Conservation (phyloP, 1,140 invertebrate species). For the Brachionus asplanchnoidis region DNA sequence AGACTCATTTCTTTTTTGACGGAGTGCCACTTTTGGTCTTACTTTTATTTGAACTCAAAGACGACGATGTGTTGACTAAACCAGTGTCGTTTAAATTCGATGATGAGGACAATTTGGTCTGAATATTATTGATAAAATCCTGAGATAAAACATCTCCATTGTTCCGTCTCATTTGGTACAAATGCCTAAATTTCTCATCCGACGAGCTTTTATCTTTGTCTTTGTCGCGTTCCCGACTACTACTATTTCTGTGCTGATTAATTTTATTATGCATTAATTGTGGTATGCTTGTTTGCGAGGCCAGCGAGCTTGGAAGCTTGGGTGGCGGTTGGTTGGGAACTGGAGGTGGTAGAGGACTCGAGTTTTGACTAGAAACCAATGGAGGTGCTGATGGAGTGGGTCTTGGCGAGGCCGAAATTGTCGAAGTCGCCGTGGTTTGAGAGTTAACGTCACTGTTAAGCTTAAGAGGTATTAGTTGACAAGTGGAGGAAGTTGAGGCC, state of each 20-base stretch:
- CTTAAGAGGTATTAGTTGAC: constrained; percentile 12
- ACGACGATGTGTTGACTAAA: background rate
- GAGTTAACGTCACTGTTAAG: background rate
- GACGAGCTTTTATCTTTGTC: constrained; percentile 1
- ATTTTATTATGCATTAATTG: constrained; percentile 25
- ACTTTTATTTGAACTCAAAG: background rate
- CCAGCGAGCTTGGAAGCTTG: background rate
- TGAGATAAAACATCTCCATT: constrained; percentile 41
- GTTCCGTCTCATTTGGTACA: constrained; percentile 38
- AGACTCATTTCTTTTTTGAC: background rate
- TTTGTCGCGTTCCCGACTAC: background rate
- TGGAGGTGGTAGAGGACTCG: background rate
- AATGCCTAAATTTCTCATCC: constrained; percentile 34
- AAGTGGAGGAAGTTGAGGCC: background rate
- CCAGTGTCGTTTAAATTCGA: constrained; percentile 16
- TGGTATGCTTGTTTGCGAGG: background rate
- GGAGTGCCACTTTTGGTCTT: constrained; percentile 8
- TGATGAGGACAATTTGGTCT: constrained; percentile 11
- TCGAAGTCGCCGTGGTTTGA: background rate
- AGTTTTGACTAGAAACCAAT: background rate
- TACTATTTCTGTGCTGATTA: constrained; percentile 25
- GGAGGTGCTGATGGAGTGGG: constrained; percentile 11
- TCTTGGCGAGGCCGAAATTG: background rate
- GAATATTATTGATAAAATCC: constrained; percentile 38
- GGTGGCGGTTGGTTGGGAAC: constrained; percentile 33